Evolutionary conservation across 2,888 invertebrate genomes (phyloP), one percentile per base, ranked within the genome.

Genomic region (Eupithecia inturbata): DNA sequence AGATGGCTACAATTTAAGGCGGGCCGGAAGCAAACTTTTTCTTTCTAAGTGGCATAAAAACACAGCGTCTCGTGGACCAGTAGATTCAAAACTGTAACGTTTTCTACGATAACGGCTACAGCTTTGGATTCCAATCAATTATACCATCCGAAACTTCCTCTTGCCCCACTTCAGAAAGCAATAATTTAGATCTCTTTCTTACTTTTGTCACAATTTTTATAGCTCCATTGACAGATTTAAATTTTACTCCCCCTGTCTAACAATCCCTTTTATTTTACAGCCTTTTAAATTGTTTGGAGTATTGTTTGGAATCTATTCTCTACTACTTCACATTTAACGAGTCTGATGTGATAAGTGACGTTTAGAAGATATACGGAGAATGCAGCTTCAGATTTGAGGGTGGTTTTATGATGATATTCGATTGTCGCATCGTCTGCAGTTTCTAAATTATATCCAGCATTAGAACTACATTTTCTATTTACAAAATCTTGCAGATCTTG

Each of bases 151-250:
- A 26, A 64, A 63, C 7, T 39, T 70, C 66, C 64, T 45, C 68
- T 64, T 71, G 72, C 28, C 63, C 70, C 22, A 74, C 60, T 70
- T 74, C 33, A 69, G 67, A 76, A 49, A 26, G 64, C 75, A 68
- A 80, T 82, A 82, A 81, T 66, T 83, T 80, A 74, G 63, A 80
- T 72, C 53, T 77, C 81, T 72, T 68, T 74, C 78, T 79, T 76
- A 77, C 80, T 72, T 74, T 73, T 73, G 74, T 79, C 70, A 76
- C 66, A 69, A 77, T 49, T 78, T 85, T 86, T 81, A 88, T 75
- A 76, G 76, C 72, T 75, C 33, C 71, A 82, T 68, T 83, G 88
- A 88, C 83, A 84, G 84, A 85, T 85, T 88, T 87, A 83, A n/a
- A 84, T 82, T 82, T 78, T 33, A 76, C 74, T 69, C 75, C 71